phyloP scores from a whole-genome alignment of 2,797 vertebrate species.

The Leptoclinus maculatus region DNA sequence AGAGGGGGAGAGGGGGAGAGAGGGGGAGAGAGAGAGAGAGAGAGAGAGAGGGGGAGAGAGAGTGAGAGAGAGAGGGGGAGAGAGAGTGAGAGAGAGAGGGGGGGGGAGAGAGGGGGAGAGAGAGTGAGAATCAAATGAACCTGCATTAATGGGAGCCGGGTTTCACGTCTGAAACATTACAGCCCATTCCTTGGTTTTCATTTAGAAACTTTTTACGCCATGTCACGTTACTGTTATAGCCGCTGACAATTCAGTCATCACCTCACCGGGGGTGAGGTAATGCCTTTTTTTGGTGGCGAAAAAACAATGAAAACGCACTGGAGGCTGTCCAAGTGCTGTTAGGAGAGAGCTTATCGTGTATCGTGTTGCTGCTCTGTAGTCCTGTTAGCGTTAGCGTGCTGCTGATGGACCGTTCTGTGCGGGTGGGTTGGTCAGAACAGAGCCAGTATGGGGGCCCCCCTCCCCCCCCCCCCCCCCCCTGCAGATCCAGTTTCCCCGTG shows the following conservation, averaged over 20 bases:
- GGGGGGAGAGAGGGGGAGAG: not conserved
- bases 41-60: not conserved
- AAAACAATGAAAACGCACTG: constrained; percentile 66
- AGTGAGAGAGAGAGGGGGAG: too few relatives aligned
- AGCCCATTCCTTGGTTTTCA: constrained; percentile 56
- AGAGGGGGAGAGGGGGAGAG: not conserved
- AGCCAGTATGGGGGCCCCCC: constrained; percentile 72
- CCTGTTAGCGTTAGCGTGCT: constrained; percentile 69
- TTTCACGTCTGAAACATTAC: constrained; percentile 54
- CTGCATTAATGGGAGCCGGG: constrained; percentile 51
- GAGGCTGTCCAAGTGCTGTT: constrained; percentile 59
- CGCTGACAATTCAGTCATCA: constrained; percentile 68
- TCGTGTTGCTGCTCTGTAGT: constrained; percentile 61
- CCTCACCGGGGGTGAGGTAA: constrained; percentile 67
- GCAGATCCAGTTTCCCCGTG: constrained; percentile 80
- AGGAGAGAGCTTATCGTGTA: constrained; percentile 58
- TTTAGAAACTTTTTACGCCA: constrained; percentile 57
- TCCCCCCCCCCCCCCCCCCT: constrained; percentile 15
- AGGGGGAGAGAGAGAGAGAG: not conserved
- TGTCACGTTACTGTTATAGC: constrained; percentile 61
- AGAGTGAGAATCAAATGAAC: constrained; percentile 44
- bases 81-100: too few relatives aligned
- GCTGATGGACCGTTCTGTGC: constrained; percentile 63
- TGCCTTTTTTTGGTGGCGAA: constrained; percentile 42
- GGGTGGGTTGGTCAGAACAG: constrained; percentile 61